Evolutionary conservation across 2,888 invertebrate species (phyloP).

Genomic region (Lysandra bellargus): DNA sequence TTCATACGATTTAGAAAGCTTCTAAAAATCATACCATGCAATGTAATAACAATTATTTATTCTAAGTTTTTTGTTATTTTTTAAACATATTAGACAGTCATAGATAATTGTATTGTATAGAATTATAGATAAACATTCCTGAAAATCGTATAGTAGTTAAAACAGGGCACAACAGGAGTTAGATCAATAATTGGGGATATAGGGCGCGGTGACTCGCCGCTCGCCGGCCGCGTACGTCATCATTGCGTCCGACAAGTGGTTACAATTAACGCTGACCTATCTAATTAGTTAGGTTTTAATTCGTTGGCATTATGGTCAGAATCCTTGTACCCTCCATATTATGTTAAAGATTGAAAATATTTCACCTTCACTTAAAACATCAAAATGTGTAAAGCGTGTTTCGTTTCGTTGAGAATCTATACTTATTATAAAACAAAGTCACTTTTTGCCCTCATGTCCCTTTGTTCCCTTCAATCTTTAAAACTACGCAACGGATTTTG

Average conservation of each 20-base stretch:
- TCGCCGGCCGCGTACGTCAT: background rate
- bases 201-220: background rate
- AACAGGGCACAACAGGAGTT: background rate
- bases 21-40: too few species aligned
- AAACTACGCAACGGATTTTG: too few species aligned
- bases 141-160: background rate
- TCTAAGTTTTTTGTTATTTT: too few species aligned
- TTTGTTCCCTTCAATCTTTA: too few species aligned
- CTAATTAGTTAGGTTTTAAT: conserved; percentile 1
- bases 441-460: too few species aligned
- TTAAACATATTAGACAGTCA: background rate
- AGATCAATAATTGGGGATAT: conserved; percentile 21
- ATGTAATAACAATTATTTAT: too few species aligned
- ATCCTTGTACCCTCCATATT: background rate
- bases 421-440: too few species aligned
- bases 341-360: too few species aligned
- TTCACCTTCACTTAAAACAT: background rate
- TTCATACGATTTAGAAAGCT: too few species aligned
- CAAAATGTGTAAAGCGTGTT: background rate
- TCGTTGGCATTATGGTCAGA: background rate
- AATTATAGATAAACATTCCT: background rate
- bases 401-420: too few species aligned
- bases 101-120: background rate
- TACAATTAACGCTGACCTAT: background rate
- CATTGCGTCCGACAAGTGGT: conserved; percentile 2